These are phyloP conservation scores for Leptonema lineaticorne DNA, from an alignment of 1,140 invertebrate species.

Conservation along the genomic window DNA sequence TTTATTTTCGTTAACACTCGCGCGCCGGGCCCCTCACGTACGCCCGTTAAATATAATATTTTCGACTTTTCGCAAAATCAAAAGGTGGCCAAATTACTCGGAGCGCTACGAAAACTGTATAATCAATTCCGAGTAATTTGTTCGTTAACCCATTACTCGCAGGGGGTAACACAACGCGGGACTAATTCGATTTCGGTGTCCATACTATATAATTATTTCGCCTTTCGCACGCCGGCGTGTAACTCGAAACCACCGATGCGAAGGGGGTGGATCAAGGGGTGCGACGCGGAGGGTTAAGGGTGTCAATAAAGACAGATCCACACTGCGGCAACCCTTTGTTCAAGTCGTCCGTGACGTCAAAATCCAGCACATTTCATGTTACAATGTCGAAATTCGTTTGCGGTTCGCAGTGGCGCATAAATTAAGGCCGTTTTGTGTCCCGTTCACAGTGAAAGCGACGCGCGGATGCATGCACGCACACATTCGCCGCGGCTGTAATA, in stretches of 20 bases:
- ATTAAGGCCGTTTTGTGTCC: no score
- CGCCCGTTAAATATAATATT: neutral
- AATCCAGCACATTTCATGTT: no score
- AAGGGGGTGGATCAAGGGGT: no score
- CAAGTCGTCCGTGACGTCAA: no score
- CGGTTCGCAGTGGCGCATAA: no score
- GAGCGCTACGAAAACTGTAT: neutral
- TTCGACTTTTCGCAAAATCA: neutral
- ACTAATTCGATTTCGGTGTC: conserved; percentile 11
- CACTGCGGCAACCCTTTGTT: no score
- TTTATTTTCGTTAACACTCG: neutral
- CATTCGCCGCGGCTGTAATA: no score
- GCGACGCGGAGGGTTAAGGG: no score
- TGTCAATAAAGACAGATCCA: no score
- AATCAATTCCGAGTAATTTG: conserved; percentile 12
- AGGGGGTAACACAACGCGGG: conserved; percentile 5
- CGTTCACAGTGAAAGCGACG: no score
- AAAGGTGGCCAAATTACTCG: neutral
- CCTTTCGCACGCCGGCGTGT: neutral
- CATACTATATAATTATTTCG: conserved; percentile 7
- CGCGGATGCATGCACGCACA: no score
- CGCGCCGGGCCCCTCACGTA: neutral
- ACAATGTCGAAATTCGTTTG: no score
- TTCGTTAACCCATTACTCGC: conserved; percentile 7
- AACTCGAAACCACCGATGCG: conserved; percentile 13